Evolutionary conservation across 1,140 invertebrate species (phyloP).

Genomic region (Euwallacea fornicatus): DNA sequence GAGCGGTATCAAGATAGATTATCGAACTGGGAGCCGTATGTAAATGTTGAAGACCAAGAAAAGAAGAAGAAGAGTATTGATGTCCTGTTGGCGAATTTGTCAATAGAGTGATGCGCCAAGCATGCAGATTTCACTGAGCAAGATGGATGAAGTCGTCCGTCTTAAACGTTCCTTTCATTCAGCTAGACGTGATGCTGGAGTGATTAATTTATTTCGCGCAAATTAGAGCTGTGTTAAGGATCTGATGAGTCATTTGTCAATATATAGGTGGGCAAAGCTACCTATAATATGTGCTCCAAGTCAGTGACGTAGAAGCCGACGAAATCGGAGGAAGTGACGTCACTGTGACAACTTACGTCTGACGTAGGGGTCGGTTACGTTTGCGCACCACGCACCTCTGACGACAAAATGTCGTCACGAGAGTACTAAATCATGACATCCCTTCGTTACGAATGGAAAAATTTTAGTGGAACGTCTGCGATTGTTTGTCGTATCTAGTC

Average conservation of each 20-base stretch:
- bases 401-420: too few species aligned
- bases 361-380: too few species aligned
- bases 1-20: constrained; percentile 39
- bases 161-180: not conserved
- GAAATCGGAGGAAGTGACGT: too few species aligned
- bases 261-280: too few species aligned
- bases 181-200: not conserved
- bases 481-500: too few species aligned
- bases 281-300: too few species aligned
- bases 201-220: not conserved
- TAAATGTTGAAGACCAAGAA: constrained; percentile 27
- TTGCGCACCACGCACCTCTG: too few species aligned
- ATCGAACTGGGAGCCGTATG: constrained; percentile 35
- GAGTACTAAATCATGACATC: too few species aligned
- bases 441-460: too few species aligned
- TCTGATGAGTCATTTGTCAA: not conserved
- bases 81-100: constrained; percentile 37
- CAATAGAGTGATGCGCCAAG: constrained; percentile 31
- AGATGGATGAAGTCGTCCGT: constrained; percentile 15
- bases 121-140: constrained; percentile 26
- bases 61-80: constrained; percentile 33
- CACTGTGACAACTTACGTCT: too few species aligned
- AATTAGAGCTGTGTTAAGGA: not conserved
- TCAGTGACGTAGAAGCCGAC: too few species aligned
- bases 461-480: too few species aligned